Evolutionary conservation across 2,797 vertebrate genomes (phyloP).

Genomic region (Sebastes kiyomatsui): DNA sequence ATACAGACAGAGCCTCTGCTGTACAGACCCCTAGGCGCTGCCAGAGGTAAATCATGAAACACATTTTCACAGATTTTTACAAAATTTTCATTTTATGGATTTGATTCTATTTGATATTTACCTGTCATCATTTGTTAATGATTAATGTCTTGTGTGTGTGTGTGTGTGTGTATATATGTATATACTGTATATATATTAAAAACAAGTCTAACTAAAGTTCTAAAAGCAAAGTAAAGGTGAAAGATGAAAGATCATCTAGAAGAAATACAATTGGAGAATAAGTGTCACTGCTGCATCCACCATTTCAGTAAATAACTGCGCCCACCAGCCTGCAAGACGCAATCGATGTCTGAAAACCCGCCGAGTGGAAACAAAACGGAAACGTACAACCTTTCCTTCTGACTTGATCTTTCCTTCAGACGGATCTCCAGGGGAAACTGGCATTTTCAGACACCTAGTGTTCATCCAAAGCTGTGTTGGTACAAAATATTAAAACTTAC

Average conservation of each 20-base stretch:
- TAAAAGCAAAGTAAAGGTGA: neutral
- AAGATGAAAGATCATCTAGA: neutral
- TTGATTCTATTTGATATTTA: neutral
- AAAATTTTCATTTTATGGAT: neutral
- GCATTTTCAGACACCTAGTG: neutral
- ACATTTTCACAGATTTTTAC: constrained; percentile 13
- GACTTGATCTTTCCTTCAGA: neutral
- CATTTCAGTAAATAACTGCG: neutral
- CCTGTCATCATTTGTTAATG: neutral
- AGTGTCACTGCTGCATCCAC: neutral
- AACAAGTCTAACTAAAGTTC: neutral
- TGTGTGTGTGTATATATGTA: neutral
- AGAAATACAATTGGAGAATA: neutral
- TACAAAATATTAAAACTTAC: constrained; percentile 1
- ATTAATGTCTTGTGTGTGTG: neutral
- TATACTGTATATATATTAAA: neutral
- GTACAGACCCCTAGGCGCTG: neutral
- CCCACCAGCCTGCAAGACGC: neutral
- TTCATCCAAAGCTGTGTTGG: constrained; percentile 12
- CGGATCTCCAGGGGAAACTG: constrained; percentile 2
- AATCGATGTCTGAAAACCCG: neutral
- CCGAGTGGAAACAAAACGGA: neutral
- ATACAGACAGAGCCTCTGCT: constrained; percentile 13
- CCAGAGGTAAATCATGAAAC: constrained; percentile 24
- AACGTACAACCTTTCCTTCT: neutral